Base-by-base conservation (phyloP, 2,797 vertebrate genomes). In the Sparidentex hasta region DNA sequence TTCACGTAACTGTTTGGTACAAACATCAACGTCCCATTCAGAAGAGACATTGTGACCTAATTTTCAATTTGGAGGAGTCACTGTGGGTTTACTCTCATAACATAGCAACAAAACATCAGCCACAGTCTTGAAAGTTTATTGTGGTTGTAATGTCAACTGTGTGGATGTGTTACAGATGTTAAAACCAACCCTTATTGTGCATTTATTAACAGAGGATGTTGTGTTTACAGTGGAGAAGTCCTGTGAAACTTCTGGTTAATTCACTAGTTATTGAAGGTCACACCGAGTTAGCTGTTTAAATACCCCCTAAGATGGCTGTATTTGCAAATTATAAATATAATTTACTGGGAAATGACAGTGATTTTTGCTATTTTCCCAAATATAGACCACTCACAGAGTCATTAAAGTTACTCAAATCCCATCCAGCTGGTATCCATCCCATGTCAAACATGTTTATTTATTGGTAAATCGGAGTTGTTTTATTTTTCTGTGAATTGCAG, bases 1-100 rank as follows among this genome's bases (percentile, higher is more conserved):
- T 61, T 0, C 27, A 0, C 1, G 17, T 29, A 33, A 27, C 27
- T 27, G 27, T 27, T 27, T 3, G 12, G 9, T 17, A 9, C 20
- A 3, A 14, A 0, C 17, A 18, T 27, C 5, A 50, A 52, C 16
- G 8, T 6, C 48, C 9, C 67, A n/a, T 64, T 75, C 59, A 77
- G 52, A 66, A 70, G 0, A 68, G 41, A 78, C 78, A 0, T 0
- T 18, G 75, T 91, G 89, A 93, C 90, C 92, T 81, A 86, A 74
- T 90, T 92, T 85, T 46, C 59, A 80, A 80, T 70, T 71, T 61
- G 61, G 16, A 86, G n/a, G 73, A 81, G 9, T 17, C 21, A 6
- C 21, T 21, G 46, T 14, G 72, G 70, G n/a, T 2, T 21, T n/a
- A 58, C 43, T 61, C 51, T 38, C 38, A 38, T 7, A 11, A 38